phyloP scores from a whole-genome alignment of 2,888 invertebrate genomes.

The Patella ulyssiponensis region DNA sequence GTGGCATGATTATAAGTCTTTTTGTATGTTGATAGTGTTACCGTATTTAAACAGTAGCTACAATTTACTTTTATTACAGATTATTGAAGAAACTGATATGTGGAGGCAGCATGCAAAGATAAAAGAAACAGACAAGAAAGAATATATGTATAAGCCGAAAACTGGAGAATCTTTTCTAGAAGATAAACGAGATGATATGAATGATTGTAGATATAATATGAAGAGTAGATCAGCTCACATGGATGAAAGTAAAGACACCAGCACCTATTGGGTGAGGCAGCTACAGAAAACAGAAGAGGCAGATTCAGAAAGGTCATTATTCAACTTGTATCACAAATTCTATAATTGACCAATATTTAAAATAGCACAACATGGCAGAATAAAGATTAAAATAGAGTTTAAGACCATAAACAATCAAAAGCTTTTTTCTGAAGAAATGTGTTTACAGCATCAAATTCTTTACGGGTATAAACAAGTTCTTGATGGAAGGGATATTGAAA shows the following conservation, averaged over 20 bases:
- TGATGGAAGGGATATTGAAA: too few species aligned
- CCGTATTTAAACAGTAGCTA: too few species aligned
- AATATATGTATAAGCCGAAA: background rate
- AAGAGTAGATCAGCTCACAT: background rate
- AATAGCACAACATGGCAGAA: background rate
- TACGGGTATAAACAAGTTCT: too few species aligned
- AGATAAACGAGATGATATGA: constrained; percentile 27
- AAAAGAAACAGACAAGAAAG: constrained; percentile 16
- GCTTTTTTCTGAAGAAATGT: too few species aligned
- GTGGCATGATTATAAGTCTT: too few species aligned
- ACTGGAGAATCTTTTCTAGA: constrained; percentile 15
- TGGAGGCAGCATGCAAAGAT: constrained; percentile 46
- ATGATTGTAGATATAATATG: constrained; percentile 22
- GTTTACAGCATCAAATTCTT: too few species aligned
- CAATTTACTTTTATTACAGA: constrained; percentile 38
- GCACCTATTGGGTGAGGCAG: constrained; percentile 57
- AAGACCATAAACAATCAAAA: too few species aligned
- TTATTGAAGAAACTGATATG: constrained; percentile 62
- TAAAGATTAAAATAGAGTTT: background rate
- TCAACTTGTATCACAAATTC: background rate
- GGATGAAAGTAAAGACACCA: constrained; percentile 19
- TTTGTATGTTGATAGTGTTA: too few species aligned
- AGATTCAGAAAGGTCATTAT: constrained; percentile 55
- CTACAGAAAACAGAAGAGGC: constrained; percentile 53
- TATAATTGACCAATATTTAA: background rate